Base-by-base conservation (phyloP, 2,113 vertebrate genomes). In the Camarhynchus parvulus region DNA sequence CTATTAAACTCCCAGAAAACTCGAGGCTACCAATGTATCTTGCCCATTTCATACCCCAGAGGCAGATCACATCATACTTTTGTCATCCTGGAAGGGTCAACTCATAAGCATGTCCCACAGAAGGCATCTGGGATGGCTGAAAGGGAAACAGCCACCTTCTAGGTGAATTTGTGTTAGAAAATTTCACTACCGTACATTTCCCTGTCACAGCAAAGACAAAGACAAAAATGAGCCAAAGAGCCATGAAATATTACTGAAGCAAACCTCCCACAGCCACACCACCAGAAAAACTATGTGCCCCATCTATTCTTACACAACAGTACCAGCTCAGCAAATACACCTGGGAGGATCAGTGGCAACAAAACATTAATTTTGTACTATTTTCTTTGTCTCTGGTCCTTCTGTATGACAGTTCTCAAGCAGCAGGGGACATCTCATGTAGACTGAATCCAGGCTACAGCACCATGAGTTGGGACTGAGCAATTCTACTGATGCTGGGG, bases 171-270 rank as follows among this genome's bases (percentile, higher is more conserved):
- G 24, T 27, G 17, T 68, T 68, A 81, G 20, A 61, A 85, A 59
- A 4, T 81, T 90, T 49, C 68, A 46, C 22, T 61, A n/a, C 30
- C 11, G 13, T 7, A 8, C 0, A 0, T 35, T 39, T 52, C 31
- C n/a, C 50, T 24, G 5, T 37, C 42, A 81, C 28, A 62, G 52
- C 17, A 87, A 74, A 90, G 55, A 59, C 15, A 78, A 66, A 89
- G 58, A 52, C 8, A 78, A 73, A 96, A 75, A 49, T 23, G 20
- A 94, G 25, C 35, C 73, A 75, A 70, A 56, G 62, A 21, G 41
- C 27, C 15, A 19, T 31, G 49, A 81, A 91, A 69, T 31, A 33
- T 22, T 23, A 35, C 13, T 56, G n/a, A 82, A 89, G 90, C 23
- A 21, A 87, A 67, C 8, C 10, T 89, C 23, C 53, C 18, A 69